phyloP scores from a whole-genome alignment of 2,113 vertebrate genomes.

The Platycercus adscitus region DNA sequence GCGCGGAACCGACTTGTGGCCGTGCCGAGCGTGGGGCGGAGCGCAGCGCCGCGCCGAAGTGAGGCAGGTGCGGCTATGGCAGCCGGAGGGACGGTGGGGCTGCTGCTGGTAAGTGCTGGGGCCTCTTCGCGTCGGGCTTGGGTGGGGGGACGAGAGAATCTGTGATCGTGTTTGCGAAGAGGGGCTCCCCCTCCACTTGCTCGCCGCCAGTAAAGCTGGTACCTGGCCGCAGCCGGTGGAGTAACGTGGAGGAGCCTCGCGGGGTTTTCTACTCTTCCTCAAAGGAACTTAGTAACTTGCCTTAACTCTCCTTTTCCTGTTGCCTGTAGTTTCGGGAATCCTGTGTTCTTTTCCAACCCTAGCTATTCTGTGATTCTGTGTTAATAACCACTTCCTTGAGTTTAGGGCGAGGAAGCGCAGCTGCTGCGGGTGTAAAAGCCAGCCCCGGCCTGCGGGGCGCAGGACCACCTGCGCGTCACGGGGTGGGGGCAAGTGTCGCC shows the following conservation, averaged over 20 bases:
- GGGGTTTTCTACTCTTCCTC: rapidly evolving
- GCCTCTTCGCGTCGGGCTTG: too few relatives aligned
- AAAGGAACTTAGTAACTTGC: not conserved
- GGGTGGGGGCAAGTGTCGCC: not conserved
- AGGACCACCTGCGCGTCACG: not conserved
- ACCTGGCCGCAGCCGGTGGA: too few relatives aligned
- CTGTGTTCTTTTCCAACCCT: too few relatives aligned
- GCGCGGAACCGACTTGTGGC: not conserved
- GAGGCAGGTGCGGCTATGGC: rapidly evolving
- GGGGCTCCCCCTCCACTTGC: rapidly evolving
- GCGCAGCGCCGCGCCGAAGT: rapidly evolving
- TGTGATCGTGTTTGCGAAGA: rapidly evolving
- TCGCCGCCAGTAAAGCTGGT: not conserved
- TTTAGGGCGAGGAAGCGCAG: rapidly evolving
- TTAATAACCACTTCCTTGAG: not conserved
- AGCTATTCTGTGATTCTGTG: too few relatives aligned
- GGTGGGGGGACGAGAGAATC: not conserved
- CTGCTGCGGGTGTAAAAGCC: rapidly evolving
- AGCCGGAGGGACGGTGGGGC: rapidly evolving
- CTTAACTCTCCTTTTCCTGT: not conserved
- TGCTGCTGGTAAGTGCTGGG: not conserved
- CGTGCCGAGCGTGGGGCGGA: rapidly evolving
- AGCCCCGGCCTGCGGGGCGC: rapidly evolving
- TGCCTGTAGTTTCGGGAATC: too few relatives aligned
- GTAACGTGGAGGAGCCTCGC: rapidly evolving